Base-by-base conservation (phyloP, 2,113 vertebrate genomes). In the Grammomys surdaster region DNA sequence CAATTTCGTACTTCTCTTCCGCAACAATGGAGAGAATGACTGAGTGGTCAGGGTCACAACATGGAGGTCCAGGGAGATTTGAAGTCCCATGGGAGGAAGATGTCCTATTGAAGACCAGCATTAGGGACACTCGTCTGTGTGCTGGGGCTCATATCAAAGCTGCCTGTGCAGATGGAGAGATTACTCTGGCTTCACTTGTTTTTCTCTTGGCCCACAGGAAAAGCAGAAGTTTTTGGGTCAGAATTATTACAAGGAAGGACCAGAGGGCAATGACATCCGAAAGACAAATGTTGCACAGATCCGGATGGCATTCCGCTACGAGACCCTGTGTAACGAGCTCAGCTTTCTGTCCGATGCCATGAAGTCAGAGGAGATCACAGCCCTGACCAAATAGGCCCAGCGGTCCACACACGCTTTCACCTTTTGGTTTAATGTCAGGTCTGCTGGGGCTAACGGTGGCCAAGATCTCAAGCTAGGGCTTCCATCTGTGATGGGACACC, bases 241-340 rank as follows among this genome's bases (percentile, higher is more conserved):
- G 84, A 99, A 99, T 98, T 99, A 99, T 97, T 99, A 99, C 48
- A 98, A 99, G 97, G 99, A 99, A 60, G 99, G 99, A 89, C 99
- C 99, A 0, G 99, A 99, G 20, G 99, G 99, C 73, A 99, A 99
- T 17, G 99, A 99, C 96, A 99, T 99, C 94, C 99, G 98, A 60
- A 98, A 99, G 97, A 99, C 99, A 73, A 99, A 99, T 2, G 99
- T 99, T 82, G 99, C 99, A 5, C 99, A 99, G 97, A 99, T 99
- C 98, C 99, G 99, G 77, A 99, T 99, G 99, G 99, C 99, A 56
- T 99, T 99, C 98, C 99, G 99, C 80, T 98, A 99, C 0, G 99
- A 99, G 98, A 99, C 99, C 0, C 97, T 99, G 92, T 99, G 99
- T 98, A 99, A 99, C 20, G 99, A 99, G 98, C 99, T 99, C 91